Conservation (phyloP, 2,797 vertebrate genomes). For the Anguilla pacifica region DNA sequence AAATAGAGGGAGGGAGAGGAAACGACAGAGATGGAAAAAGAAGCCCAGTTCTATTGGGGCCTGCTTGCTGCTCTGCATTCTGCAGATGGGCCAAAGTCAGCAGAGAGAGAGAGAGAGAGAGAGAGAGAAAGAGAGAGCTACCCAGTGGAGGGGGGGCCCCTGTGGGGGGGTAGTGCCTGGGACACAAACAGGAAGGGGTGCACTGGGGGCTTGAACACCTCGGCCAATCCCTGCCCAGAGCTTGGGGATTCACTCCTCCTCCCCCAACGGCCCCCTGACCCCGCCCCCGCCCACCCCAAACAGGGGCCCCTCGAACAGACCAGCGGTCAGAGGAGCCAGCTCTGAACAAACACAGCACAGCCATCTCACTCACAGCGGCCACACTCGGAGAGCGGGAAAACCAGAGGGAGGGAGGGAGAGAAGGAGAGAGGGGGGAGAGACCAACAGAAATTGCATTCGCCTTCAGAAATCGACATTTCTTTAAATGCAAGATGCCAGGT, state of each 20-base stretch:
- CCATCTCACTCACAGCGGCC: not conserved
- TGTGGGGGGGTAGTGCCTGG: not conserved
- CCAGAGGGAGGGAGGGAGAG: not conserved
- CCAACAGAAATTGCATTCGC: not conserved
- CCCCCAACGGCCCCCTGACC: not conserved
- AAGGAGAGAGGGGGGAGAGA: not conserved
- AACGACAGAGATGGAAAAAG: not conserved
- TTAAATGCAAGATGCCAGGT: not conserved
- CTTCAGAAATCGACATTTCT: not conserved
- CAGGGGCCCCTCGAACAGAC: constrained; percentile 25
- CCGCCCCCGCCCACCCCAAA: constrained; percentile 30
- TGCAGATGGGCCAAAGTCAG: not conserved
- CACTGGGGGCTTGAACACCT: constrained; percentile 1
- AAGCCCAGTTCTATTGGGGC: not conserved
- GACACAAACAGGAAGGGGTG: constrained; percentile 39
- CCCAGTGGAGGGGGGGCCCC: constrained; percentile 1
- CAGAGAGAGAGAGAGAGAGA: not conserved
- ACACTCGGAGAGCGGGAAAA: not conserved
- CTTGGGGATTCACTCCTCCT: not conserved
- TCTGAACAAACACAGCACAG: constrained; percentile 17
- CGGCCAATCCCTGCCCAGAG: not conserved
- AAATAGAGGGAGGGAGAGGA: not conserved
- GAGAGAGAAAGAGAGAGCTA: not conserved
- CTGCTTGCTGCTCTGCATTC: not conserved
- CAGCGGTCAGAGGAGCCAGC: constrained; percentile 29